A percentile compares a stretch with the other conserved stretches of the same genome.
These are phyloP conservation scores for Stenoptilia bipunctidactyla DNA, from an alignment of 2,888 invertebrate genomes.

Conservation along the genomic window DNA sequence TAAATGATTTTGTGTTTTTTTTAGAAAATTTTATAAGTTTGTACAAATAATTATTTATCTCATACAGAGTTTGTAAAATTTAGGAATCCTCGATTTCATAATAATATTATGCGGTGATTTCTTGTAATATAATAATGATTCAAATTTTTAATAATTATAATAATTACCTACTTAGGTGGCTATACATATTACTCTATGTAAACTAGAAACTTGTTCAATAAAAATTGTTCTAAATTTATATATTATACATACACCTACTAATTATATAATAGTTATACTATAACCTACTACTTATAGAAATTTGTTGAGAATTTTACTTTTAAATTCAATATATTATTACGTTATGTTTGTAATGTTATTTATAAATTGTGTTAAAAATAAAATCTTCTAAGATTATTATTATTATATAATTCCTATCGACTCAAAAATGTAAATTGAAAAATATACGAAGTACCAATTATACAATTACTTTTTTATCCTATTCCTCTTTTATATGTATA, in stretches of 20 bases:
- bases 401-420: conserved; percentile 58
- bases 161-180: conserved; percentile 37
- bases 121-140: conserved; percentile 32
- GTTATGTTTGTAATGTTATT: conserved; percentile 58
- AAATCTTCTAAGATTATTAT: conserved; percentile 52
- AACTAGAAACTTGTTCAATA: conserved; percentile 58
- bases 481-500: neutral
- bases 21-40: conserved; percentile 10
- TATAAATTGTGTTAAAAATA: conserved; percentile 36
- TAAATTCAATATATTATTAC: conserved; percentile 40
- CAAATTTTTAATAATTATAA: conserved; percentile 25
- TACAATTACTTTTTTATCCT: conserved; percentile 62
- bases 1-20: conserved; percentile 21
- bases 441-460: conserved; percentile 71
- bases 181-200: conserved; percentile 31
- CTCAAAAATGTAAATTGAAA: conserved; percentile 62
- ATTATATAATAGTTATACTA: conserved; percentile 26
- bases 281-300: conserved; percentile 42
- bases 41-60: conserved; percentile 16
- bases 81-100: conserved; percentile 6
- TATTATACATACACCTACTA: conserved; percentile 38
- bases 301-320: conserved; percentile 57
- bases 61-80: conserved; percentile 26
- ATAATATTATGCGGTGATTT: neutral
- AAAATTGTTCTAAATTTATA: conserved; percentile 56